Evolutionary conservation across 64 coral and sea anemone species (phyloP), one percentile per base, ranked within the genome.

Genomic region (Acropora yongei): DNA sequence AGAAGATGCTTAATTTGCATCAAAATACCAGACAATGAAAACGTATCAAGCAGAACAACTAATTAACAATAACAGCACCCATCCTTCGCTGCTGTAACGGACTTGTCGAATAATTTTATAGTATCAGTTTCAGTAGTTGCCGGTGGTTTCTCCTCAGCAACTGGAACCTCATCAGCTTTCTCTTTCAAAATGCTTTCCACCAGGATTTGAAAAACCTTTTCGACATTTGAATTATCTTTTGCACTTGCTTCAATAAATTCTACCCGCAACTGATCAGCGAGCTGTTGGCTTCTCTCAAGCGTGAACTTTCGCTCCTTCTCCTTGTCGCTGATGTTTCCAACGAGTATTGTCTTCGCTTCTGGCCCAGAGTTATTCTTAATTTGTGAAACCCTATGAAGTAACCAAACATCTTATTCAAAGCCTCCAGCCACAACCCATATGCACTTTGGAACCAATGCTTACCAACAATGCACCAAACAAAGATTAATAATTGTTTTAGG

Each of bases 201-300:
- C 68, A 98, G 88, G 20, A 89, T 88, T 75, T 96, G 94, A 93
- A 98, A 98, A 57, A 98, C 97, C 75, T 96, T 78, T 42, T 96
- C 96, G 13, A 98, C 97, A 93, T 98, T 91, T n/a, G 82, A 20
- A 41, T 98, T 93, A 49, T 98, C 94, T 66, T 98, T 98, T 49
- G 97, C 97, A 94, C 97, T 98, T 53, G 97, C 96, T 91, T 98
- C 97, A 91, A 96, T 96, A 88, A 98, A 98, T 77, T 98, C 97
- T 30, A 98, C 88, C 4, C 91, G 91, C 49, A 98, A 91, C 68
- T 98, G 94, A 44, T 98, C 97, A 4, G 97, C 97, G 4, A 98
- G 88, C 45, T 98, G 77, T 58, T 93, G 96, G 57, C 94, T 94
- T 47, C 97, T 81, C 0, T 98, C 97, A 60, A 58, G 93, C 10